These are phyloP conservation scores for Octopus bimaculoides DNA, from an alignment of 1,140 invertebrate genomes.

Conservation along the genomic window DNA sequence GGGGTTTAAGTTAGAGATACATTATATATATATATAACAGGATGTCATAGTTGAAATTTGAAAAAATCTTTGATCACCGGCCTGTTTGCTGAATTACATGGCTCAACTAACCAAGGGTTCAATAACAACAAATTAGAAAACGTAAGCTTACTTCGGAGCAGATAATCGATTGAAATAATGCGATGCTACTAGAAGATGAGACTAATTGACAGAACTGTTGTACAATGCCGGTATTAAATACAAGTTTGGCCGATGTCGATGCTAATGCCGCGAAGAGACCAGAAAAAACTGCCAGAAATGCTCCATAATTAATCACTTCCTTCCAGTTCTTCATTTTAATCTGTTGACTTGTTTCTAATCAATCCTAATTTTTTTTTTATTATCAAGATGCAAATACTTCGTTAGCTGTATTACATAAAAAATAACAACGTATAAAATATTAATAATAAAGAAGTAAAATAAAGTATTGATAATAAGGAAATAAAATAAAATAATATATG, in stretches of 20 bases:
- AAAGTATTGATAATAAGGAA: no score
- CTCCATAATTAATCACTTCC: constrained; percentile 7
- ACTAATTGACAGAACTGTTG: not conserved
- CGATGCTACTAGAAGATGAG: not conserved
- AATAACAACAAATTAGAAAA: not conserved
- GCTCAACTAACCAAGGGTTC: no score
- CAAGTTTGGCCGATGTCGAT: constrained; percentile 43
- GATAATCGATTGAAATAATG: not conserved
- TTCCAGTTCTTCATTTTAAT: no score
- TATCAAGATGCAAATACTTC: no score
- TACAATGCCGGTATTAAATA: constrained; percentile 15
- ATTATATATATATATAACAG: not conserved
- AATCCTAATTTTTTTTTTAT: no score
- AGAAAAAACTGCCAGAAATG: constrained; percentile 33
- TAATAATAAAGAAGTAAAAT: no score
- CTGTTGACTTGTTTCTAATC: no score
- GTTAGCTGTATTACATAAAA: no score
- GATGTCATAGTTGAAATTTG: not conserved
- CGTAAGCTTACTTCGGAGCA: not conserved
- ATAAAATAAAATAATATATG: no score
- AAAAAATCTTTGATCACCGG: not conserved
- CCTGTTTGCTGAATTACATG: not conserved
- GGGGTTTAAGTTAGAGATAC: not conserved
- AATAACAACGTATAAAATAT: no score
- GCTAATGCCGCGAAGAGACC: constrained; percentile 40